Evolutionary conservation across 2,113 vertebrate genomes (phyloP), one percentile per base, ranked within the genome.

Genomic region (Tragelaphus imberbis): DNA sequence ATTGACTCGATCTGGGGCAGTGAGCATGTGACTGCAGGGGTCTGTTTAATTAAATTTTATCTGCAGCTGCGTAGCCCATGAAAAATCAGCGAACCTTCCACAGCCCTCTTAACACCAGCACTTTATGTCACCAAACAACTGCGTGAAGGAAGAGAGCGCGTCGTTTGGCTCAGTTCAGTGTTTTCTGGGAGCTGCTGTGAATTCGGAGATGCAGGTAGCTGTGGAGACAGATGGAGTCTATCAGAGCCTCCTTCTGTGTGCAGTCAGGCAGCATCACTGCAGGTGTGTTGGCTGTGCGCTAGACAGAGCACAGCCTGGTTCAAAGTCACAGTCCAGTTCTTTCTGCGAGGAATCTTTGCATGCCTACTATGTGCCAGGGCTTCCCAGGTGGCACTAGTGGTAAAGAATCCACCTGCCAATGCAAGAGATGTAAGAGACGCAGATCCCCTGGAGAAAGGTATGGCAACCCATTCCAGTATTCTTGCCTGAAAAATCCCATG

Each of bases 31-130:
- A 49, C 87, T 88, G 84, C 88, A 77, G 86, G 81, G 44, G 79
- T 97, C 92, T 90, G 65, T 95, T 96, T 95, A 94, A 98, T 98
- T 96, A 96, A 90, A 96, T 97, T 88, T 91, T 95, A 88, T 89
- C 82, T 86, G 77, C 30, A 89, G 93, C 93, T 56, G 7, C 16
- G 51, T 61, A 86, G 85, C 40, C 59, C 82, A 27, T 84, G 90
- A 92, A 84, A 95, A 97, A 36, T 58, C 86, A 96, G 71, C 3
- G 8, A 88, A 61, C 65, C 33, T 87, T 94, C 75, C 36, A n/a
- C 33, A 7, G 30, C 21, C 44, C n/a, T 93, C 68, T 82, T 68
- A 61, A 58, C 44, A 75, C 17, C 6, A 17, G 44, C 8, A 2
- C 71, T 94, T 91, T 68, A 95, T 92, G 63, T 92, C 59, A 40